Conservation (phyloP, 1,140 invertebrate species). For the Listronotus bonariensis region DNA sequence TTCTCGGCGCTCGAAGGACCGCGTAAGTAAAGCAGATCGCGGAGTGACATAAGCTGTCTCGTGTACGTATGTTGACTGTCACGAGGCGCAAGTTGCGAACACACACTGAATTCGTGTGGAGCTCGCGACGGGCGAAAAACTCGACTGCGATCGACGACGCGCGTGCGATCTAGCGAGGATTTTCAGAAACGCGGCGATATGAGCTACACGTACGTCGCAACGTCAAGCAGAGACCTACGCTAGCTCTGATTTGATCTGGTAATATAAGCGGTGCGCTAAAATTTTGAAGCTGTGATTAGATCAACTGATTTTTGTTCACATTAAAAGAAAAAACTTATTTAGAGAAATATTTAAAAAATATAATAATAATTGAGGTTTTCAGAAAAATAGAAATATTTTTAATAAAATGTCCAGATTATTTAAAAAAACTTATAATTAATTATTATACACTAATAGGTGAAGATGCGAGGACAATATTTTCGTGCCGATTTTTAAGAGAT, state of each 20-base stretch:
- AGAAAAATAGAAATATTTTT: no score
- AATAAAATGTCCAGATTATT: no score
- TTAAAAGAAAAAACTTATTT: no score
- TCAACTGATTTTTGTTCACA: no score
- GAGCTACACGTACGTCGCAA: conserved; percentile 36
- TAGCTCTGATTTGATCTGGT: neutral
- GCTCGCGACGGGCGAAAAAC: conserved; percentile 42
- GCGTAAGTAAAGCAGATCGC: conserved; percentile 42
- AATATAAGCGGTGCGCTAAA: no score
- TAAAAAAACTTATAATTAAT: no score
- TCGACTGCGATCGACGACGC: conserved; percentile 51
- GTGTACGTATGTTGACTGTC: conserved; percentile 45
- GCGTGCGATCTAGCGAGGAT: conserved; percentile 55
- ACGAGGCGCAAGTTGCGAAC: conserved; percentile 48
- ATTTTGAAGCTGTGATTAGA: no score
- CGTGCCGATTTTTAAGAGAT: no score
- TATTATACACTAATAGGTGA: no score
- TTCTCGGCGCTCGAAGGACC: conserved; percentile 24
- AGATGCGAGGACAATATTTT: no score
- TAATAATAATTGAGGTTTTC: no score
- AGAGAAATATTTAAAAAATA: no score
- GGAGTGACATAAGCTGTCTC: conserved; percentile 42
- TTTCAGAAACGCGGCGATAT: conserved; percentile 35
- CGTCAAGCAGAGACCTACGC: conserved; percentile 29
- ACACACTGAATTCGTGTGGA: conserved; percentile 51